Evolutionary conservation across 2,888 invertebrate genomes (phyloP), one percentile per base, ranked within the genome.

Genomic region (Lepetodrilus schrolli): DNA sequence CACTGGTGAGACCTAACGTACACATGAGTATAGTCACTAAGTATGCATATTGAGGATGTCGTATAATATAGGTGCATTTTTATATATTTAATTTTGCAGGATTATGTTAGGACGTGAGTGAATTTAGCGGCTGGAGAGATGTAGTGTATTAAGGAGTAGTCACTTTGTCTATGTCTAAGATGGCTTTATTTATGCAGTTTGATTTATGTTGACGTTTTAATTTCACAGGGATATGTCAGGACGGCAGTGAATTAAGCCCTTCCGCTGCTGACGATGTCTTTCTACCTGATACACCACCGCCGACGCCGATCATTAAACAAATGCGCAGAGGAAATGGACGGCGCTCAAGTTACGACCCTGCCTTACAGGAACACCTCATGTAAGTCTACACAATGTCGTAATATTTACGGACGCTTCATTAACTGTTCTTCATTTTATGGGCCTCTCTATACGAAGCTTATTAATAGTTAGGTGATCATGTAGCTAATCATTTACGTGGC

Each of bases 221-320:
- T 20, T 10, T 8, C 13, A 10, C 30, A 68, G 68, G 68, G 13
- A 68, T 68, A 43, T 38, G 68, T 23, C 68, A 38, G 13, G 68
- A 68, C 36, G 72, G 72, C 2, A 72, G 66, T 48, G 72, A 72
- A 23, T 30, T 37, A 17, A 72, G 66, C 66, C 66, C 72, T 2
- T 30, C 65, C 1, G 30, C 34, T 34, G 37, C 65, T 13, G 72
- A 72, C 26, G 72, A 72, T 10, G 72, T 36, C 8, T 72, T 72
- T 30, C 66, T 72, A 3, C 66, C 72, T 7, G 72, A 72, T 48
- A 65, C 72, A 7, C 72, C 72, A 10, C 72, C 72, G 23, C 72
- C 72, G 4, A 65, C 72, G 1, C 72, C 66, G 7, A 30, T 48
- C 30, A 26, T 47, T 13, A 72, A 72, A 66, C 65, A 36, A 43